Base-by-base conservation (phyloP, 2,888 invertebrate genomes). In the Pachymerium ferrugineum region DNA sequence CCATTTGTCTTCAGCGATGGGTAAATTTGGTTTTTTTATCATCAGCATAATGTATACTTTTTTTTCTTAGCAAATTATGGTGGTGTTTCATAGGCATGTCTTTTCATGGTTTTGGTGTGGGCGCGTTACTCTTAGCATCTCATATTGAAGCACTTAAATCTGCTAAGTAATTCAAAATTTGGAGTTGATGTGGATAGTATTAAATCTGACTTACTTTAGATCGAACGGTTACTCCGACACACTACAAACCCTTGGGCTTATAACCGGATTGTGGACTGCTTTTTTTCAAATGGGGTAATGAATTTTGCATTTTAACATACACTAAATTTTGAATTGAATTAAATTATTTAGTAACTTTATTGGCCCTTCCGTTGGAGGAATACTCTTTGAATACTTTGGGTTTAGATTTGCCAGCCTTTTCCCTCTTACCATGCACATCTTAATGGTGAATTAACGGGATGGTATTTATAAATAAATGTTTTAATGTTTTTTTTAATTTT, bases 311-410 rank as follows among this genome's bases (percentile, higher is more conserved):
- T 42, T 10, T 42, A 42, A 10, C 3, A n/a, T 42, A 14, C 14
- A n/a, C 3, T 8, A n/a, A 8, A 8, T 33, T 33, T 33, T 8
- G 12, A 10, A 14, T 42, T n/a, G n/a, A n/a, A n/a, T n/a, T n/a
- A n/a, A n/a, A n/a, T n/a, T n/a, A n/a, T n/a, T n/a, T 67, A 67
- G 67, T 16, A 67, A 29, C 19, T 67, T 67, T 14, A 67, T 67
- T 67, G 67, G 67, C 4, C 67, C 8, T 16, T 67, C 22, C 10
- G 19, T 67, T 4, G 25, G 28, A 28, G 67, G 67, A 8, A 14
- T 67, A 4, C 22, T 67, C 3, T 67, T 8, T 67, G 67, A 67
- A 3, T 14, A n/a, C 8, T 12, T 67, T 67, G 67, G 67, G 6
- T 67, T 67, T 29, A 67, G 67, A 25, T n/a, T n/a, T n/a, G n/a